Percentiles rank a stretch among this genome's conserved stretches.
Conservation (phyloP, 2,113 vertebrate species). For the Menidia beryllina region DNA sequence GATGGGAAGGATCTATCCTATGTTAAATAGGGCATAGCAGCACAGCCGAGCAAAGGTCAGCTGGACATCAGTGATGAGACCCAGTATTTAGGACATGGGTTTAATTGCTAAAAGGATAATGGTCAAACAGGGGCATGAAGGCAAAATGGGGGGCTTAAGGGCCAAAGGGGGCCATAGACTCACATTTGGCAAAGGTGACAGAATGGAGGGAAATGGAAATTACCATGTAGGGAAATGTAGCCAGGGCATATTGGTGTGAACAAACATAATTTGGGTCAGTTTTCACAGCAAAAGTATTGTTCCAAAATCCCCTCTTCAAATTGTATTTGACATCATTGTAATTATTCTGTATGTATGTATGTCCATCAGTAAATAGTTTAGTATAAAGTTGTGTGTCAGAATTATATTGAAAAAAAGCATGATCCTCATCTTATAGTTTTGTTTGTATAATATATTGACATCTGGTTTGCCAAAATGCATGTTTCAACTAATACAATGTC, state of each 20-base stretch:
- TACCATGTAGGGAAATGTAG: background rate
- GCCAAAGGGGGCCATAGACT: background rate
- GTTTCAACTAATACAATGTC: too few species aligned
- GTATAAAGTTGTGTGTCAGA: too few species aligned
- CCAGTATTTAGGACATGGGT: constrained; percentile 42
- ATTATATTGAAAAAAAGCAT: background rate
- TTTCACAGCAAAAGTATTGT: background rate
- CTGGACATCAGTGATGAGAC: too few species aligned
- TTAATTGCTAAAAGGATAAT: constrained; percentile 50
- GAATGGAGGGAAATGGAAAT: constrained; percentile 11
- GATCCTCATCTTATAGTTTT: background rate
- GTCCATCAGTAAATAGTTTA: too few species aligned
- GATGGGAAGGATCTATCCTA: constrained; percentile 20
- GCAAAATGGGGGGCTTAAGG: constrained; percentile 53
- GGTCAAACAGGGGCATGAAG: constrained; percentile 47
- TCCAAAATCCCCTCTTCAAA: too few species aligned
- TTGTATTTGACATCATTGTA: background rate
- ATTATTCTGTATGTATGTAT: too few species aligned
- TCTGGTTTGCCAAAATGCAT: background rate
- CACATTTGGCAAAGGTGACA: constrained; percentile 3
- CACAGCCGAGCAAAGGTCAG: too few species aligned
- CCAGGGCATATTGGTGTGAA: background rate
- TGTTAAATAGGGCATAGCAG: too few species aligned
- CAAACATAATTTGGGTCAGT: too few species aligned
- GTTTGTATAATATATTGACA: background rate